Base-by-base conservation (phyloP, 2,113 vertebrate species). In the Panthera uncia region DNA sequence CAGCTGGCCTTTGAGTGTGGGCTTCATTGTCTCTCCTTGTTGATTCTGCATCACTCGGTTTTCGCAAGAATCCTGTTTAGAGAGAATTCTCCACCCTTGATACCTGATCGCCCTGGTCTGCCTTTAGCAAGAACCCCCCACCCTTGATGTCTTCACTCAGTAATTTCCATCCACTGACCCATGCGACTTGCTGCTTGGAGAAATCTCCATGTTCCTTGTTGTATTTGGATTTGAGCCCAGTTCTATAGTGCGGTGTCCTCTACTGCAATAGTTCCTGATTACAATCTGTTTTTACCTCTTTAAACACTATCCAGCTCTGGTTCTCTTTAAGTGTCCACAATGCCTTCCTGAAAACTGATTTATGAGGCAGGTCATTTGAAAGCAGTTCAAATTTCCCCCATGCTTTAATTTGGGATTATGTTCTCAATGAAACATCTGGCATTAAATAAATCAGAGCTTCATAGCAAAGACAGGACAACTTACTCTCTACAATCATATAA, bases 341-440 rank as follows among this genome's bases (percentile, higher is more conserved):
- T 52, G 5, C 45, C 81, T 88, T 85, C 71, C 69, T 45, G 45
- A 94, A 90, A 69, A 73, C 50, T 2, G 19, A 74, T 68, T 57
- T 92, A 36, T 38, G 73, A 92, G 91, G 61, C 88, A 80, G 83
- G 79, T 68, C 29, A 55, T 80, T 82, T 92, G 55, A 83, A 71
- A 87, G 61, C 50, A 73, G 38, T 66, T 83, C 68, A 36, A 13
- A 78, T 48, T 94, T 41, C 36, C 87, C 10, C 31, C 19, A 3
- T n/a, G 29, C 41, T 63, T 89, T 73, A 71, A 74, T 95, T 63
- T 80, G 29, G 27, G 31, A 31, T 73, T 90, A 61, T 23, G 1
- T 68, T 63, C 48, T 86, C 38, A 90, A 0, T 48, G 63, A 69
- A 90, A 83, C 27, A 73, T 87, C 45, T 52, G 55, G 13, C 29